Conservation (phyloP, 2,113 vertebrate genomes). For the Lamprologus lemairii region DNA sequence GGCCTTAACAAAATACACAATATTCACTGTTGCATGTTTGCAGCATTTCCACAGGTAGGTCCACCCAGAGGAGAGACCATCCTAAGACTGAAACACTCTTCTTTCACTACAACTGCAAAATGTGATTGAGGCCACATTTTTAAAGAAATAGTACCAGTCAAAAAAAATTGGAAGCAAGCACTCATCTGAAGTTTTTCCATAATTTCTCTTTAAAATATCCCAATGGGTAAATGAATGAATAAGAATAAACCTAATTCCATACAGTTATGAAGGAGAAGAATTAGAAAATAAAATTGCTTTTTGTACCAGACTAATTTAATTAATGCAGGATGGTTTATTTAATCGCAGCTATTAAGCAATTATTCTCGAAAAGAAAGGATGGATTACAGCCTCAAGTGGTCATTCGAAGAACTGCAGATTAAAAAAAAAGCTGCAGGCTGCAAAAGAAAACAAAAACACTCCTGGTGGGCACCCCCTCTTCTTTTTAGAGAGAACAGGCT, state of each 20-base stretch:
- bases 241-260: not conserved
- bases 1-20: not conserved
- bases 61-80: not conserved
- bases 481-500: not conserved
- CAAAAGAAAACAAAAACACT: not conserved
- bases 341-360: not conserved
- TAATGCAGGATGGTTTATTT: not conserved
- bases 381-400: not conserved
- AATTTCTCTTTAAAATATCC: not conserved
- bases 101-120: not conserved
- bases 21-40: not conserved
- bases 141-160: not conserved
- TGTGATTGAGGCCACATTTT: not conserved
- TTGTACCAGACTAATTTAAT: not conserved
- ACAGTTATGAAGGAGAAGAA: not conserved
- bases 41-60: not conserved
- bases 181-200: not conserved
- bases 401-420: not conserved
- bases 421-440: not conserved
- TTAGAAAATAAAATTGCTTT: not conserved
- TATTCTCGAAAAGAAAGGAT: fast-evolving
- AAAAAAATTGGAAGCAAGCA: not conserved
- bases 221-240: not conserved
- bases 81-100: not conserved
- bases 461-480: not conserved